Conservation (phyloP, 2,797 vertebrate species). For the Erithacus rubecula region DNA sequence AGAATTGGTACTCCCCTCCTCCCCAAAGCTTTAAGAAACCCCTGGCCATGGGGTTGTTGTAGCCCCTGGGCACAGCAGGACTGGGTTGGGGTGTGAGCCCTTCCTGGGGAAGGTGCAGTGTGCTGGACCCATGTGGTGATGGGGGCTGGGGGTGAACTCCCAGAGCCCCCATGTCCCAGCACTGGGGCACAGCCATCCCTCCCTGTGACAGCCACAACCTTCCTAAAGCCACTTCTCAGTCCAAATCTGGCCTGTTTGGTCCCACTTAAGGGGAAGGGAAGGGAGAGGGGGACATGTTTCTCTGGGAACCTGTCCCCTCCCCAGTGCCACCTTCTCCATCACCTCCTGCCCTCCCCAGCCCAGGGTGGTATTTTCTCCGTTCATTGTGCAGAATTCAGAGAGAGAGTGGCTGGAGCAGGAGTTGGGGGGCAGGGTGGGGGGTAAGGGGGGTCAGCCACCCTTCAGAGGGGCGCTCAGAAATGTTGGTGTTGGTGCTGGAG, state of each 20-base stretch:
- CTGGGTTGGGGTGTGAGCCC: fast-evolving
- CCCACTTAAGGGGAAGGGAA: background rate
- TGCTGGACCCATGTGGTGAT: background rate
- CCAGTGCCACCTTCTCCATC: background rate
- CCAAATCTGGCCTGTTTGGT: conserved; percentile 3
- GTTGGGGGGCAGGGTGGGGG: background rate
- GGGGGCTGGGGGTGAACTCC: background rate
- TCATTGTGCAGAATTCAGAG: background rate
- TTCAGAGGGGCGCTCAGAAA: background rate
- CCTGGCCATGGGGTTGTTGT: fast-evolving
- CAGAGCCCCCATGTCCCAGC: fast-evolving
- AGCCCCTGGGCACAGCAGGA: fast-evolving
- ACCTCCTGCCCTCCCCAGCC: background rate
- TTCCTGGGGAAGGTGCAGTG: fast-evolving
- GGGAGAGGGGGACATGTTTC: background rate
- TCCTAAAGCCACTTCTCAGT: background rate
- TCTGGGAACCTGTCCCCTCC: background rate
- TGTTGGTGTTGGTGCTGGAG: background rate
- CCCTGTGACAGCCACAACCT: background rate
- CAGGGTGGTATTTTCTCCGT: background rate
- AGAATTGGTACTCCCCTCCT: background rate
- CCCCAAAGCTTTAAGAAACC: background rate
- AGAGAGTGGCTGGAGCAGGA: background rate
- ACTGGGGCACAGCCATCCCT: background rate
- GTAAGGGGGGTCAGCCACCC: background rate